Evolutionary conservation across 2,888 invertebrate species (phyloP).

Genomic region (Griposia aprilina): DNA sequence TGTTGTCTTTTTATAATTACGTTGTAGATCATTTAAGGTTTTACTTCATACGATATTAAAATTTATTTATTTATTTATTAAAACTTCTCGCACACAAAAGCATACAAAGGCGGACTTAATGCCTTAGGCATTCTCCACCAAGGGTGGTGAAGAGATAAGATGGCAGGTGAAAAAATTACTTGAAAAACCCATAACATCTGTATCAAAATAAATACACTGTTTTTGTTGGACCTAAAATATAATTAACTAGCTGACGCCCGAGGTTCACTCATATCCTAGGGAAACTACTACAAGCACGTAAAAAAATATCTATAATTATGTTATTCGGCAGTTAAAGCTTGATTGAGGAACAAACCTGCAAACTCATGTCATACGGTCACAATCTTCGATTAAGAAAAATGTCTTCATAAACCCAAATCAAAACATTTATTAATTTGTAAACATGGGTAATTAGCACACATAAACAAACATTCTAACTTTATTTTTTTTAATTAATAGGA

Average conservation of each 20-base stretch:
- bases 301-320: neutral
- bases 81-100: too few relatives aligned
- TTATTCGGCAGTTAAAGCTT: neutral
- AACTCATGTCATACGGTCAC: neutral
- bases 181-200: neutral
- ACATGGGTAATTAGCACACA: neutral
- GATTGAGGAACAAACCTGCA: neutral
- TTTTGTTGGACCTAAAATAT: too few relatives aligned
- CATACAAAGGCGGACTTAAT: too few relatives aligned
- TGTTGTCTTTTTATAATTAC: too few relatives aligned
- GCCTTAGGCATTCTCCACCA: too few relatives aligned
- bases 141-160: too few relatives aligned
- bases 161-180: too few relatives aligned
- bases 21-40: too few relatives aligned
- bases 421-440: neutral
- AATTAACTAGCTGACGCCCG: too few relatives aligned
- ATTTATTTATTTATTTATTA: too few relatives aligned
- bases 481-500: neutral
- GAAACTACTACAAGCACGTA: neutral
- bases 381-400: neutral
- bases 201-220: neutral
- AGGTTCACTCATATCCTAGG: neutral
- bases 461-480: neutral
- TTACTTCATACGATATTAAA: too few relatives aligned
- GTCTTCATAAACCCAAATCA: neutral